phyloP scores from a whole-genome alignment of 2,113 vertebrate genomes.

The Danio rerio region DNA sequence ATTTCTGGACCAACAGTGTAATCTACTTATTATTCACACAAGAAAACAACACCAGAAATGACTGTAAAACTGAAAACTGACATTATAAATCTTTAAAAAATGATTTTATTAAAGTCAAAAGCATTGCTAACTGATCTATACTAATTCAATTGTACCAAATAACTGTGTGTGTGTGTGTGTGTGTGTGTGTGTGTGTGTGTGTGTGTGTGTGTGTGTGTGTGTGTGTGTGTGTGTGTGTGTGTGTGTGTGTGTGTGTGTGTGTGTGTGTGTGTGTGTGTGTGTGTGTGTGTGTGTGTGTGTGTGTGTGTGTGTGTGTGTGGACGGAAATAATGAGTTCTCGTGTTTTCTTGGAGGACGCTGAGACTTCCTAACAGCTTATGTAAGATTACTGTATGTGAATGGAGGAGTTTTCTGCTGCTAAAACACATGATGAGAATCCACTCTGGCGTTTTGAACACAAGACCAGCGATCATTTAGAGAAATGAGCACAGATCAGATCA shows the following conservation, averaged over 20 bases:
- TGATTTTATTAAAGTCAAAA: too few relatives aligned
- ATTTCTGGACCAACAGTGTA: too few relatives aligned
- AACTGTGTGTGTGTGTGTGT: too few relatives aligned
- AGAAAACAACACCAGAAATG: neutral
- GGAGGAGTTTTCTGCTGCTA: neutral
- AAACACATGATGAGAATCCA: neutral
- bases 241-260: neutral
- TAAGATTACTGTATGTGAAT: neutral
- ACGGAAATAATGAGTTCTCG: neutral
- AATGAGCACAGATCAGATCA: neutral
- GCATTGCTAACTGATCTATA: too few relatives aligned
- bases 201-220: neutral
- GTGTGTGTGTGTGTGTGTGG: neutral
- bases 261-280: neutral
- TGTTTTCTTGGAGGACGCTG: conserved; percentile 4
- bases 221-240: neutral
- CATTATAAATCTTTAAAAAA: neutral
- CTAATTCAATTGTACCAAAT: too few relatives aligned
- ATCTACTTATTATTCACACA: neutral
- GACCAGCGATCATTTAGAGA: neutral
- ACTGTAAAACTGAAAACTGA: too few relatives aligned
- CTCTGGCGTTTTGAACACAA: neutral
- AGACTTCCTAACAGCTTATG: conserved; percentile 34
- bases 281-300: too few relatives aligned
- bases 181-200: neutral